phyloP scores from a whole-genome alignment of 2,888 invertebrate genomes.

The Ectropis crepuscularia region DNA sequence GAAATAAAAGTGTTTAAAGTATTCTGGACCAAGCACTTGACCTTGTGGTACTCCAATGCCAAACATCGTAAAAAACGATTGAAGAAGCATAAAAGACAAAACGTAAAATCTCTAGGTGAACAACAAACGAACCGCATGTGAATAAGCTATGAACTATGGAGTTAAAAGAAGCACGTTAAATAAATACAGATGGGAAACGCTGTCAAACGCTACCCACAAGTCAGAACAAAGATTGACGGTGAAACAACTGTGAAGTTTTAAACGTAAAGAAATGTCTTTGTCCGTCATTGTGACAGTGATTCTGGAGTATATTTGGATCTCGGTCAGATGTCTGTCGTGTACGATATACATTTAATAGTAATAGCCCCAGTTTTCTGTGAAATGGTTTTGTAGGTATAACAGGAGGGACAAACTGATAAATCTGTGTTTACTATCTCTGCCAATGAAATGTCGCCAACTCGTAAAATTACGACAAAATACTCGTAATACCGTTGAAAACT shows the following conservation, averaged over 20 bases:
- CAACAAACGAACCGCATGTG: constrained; percentile 44
- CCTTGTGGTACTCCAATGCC: constrained; percentile 47
- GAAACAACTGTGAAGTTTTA: constrained; percentile 56
- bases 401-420: constrained; percentile 23
- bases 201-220: constrained; percentile 61
- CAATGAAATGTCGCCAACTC: constrained; percentile 12
- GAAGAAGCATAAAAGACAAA: constrained; percentile 43
- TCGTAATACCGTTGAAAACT: no score
- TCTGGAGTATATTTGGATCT: constrained; percentile 62
- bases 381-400: constrained; percentile 32
- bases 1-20: constrained; percentile 28
- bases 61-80: constrained; percentile 42
- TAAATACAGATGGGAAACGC: constrained; percentile 56
- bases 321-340: constrained; percentile 56
- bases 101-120: constrained; percentile 23
- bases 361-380: constrained; percentile 28
- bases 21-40: constrained; percentile 38
- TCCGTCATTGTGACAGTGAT: constrained; percentile 50
- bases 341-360: constrained; percentile 34
- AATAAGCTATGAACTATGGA: constrained; percentile 40
- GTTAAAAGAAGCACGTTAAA: constrained; percentile 49
- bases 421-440: constrained; percentile 22
- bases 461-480: constrained; percentile 1
- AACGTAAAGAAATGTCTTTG: constrained; percentile 54
- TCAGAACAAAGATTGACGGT: constrained; percentile 55